These are phyloP conservation scores for Agonum fuliginosum DNA, from an alignment of 2,888 invertebrate species.

Conservation along the genomic window DNA sequence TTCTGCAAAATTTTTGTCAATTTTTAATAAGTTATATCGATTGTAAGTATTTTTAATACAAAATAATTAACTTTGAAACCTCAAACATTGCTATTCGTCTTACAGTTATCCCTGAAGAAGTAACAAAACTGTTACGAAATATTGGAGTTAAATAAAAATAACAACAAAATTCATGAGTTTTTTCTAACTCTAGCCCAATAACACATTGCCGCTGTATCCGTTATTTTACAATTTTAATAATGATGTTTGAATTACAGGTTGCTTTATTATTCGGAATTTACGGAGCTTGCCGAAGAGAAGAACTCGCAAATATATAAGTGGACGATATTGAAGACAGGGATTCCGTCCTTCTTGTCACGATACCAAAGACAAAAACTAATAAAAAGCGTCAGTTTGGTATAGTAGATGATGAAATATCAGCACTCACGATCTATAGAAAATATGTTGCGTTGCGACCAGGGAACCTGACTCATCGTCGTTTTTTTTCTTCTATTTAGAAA, in stretches of 20 bases:
- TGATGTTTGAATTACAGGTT: conserved; percentile 42
- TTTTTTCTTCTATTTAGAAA: background rate
- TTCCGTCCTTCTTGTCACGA: conserved; percentile 30
- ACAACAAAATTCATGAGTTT: too few relatives aligned
- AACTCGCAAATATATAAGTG: conserved; percentile 23
- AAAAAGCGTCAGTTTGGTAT: conserved; percentile 35
- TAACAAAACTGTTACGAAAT: too few relatives aligned
- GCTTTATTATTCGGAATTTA: conserved; percentile 54
- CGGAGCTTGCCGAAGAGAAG: conserved; percentile 50
- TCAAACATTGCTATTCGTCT: too few relatives aligned
- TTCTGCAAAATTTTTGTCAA: too few relatives aligned
- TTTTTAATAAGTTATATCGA: too few relatives aligned
- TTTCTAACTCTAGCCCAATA: too few relatives aligned
- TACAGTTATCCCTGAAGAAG: too few relatives aligned
- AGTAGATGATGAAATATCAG: conserved; percentile 4
- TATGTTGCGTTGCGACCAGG: background rate
- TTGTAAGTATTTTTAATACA: too few relatives aligned
- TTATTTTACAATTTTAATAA: too few relatives aligned
- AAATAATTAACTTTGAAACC: too few relatives aligned
- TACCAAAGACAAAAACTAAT: conserved; percentile 30
- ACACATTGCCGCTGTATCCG: too few relatives aligned
- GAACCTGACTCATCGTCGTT: background rate
- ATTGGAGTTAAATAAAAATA: too few relatives aligned
- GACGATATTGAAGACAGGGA: conserved; percentile 49
- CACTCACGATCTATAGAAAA: background rate